Evolutionary conservation across 2,113 vertebrate species (phyloP).

Genomic region (Nycticorax nycticorax): DNA sequence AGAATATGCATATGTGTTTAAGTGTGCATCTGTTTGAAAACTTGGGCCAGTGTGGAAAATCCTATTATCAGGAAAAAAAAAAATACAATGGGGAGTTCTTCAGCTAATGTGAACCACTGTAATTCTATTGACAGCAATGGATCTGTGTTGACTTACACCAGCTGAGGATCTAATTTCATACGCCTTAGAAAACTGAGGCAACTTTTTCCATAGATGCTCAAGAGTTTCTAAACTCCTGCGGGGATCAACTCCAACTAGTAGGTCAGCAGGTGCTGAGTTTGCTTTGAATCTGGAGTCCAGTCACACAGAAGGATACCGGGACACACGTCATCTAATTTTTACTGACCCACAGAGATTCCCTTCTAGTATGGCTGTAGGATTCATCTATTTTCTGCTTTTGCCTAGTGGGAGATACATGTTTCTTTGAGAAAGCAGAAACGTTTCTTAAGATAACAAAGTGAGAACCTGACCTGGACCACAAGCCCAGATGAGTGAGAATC

Average conservation of each 20-base stretch:
- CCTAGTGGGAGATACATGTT: neutral
- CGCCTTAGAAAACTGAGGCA: conserved; percentile 15
- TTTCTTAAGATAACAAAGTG: neutral
- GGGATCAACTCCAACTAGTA: neutral
- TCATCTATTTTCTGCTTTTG: neutral
- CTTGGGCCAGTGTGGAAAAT: conserved; percentile 17
- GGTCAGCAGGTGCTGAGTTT: neutral
- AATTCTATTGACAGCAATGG: neutral
- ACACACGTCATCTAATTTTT: neutral
- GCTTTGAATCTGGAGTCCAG: neutral
- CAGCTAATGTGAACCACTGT: conserved; percentile 13
- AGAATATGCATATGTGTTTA: neutral
- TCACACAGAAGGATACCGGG: neutral
- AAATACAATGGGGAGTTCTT: neutral
- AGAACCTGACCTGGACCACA: neutral
- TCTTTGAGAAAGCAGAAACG: neutral
- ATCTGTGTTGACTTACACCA: conserved; percentile 31
- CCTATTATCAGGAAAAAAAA: neutral
- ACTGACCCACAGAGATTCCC: neutral
- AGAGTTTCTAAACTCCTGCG: neutral
- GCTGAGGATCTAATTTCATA: conserved; percentile 32
- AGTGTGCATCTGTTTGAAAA: neutral
- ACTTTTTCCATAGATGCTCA: neutral
- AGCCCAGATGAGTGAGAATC: neutral
- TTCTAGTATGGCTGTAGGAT: neutral